Evolutionary conservation across 2,888 invertebrate genomes (phyloP).

Genomic region (Aphidius colemani): DNA sequence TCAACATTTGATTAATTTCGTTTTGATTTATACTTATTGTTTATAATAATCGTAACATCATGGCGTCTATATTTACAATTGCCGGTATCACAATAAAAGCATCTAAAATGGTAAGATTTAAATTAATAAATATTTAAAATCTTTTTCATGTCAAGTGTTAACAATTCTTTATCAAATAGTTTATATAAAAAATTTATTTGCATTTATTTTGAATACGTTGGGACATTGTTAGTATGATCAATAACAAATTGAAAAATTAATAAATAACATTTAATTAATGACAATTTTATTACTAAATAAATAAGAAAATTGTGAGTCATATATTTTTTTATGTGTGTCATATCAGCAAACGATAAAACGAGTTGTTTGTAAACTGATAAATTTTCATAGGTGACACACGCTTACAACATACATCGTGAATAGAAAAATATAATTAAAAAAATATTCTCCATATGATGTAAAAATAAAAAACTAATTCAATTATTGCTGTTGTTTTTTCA

Average conservation of each 20-base stretch:
- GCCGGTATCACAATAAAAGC: slow-evolving; percentile 81
- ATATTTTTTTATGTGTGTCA: slow-evolving; percentile 19
- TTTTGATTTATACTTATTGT: neutral
- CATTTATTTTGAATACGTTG: neutral
- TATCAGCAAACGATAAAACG: slow-evolving; percentile 44
- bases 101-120: slow-evolving; percentile 77
- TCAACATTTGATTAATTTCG: neutral
- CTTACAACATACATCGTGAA: too few species aligned
- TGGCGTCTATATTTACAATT: slow-evolving; percentile 82
- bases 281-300: slow-evolving; percentile 6
- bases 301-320: slow-evolving; percentile 21
- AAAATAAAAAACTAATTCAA: neutral
- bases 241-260: neutral
- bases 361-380: slow-evolving; percentile 51
- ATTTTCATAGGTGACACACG: slow-evolving; percentile 33
- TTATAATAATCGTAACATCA: slow-evolving; percentile 57
- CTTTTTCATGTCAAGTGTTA: neutral
- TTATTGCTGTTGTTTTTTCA: slow-evolving; percentile 56
- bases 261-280: too few species aligned
- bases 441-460: neutral
- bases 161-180: neutral
- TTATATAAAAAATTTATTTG: neutral
- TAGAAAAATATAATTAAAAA: neutral
- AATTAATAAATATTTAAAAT: neutral
- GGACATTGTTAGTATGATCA: neutral